Conservation (phyloP, 2,113 vertebrate species). For the Gallinago undulata region DNA sequence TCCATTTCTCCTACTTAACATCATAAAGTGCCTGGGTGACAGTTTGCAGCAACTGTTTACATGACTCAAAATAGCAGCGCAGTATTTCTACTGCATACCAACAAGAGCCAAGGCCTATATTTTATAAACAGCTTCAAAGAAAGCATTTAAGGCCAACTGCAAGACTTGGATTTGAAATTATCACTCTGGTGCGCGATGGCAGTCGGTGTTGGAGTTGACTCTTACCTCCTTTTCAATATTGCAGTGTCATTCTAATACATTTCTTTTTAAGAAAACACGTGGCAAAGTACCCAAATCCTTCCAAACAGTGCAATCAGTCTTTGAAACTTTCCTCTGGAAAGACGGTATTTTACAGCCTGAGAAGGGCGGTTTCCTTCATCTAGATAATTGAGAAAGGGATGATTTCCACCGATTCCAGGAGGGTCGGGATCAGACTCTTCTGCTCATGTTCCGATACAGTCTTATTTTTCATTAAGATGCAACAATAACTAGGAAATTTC, state of each 20-base stretch:
- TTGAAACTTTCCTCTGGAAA: not conserved
- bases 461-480: not conserved
- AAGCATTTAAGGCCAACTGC: not conserved
- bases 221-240: not conserved
- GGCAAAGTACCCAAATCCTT: not conserved
- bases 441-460: not conserved
- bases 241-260: not conserved
- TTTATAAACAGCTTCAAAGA: not conserved
- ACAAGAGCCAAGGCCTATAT: not conserved
- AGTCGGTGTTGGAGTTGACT: not conserved
- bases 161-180: not conserved
- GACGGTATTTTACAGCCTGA: not conserved
- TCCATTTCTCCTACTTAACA: not conserved
- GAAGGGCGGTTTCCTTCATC: not conserved
- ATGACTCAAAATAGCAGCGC: not conserved
- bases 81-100: not conserved
- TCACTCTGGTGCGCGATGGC: fast-evolving
- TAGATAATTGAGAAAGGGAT: not conserved
- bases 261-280: not conserved
- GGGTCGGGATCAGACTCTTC: not conserved
- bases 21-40: not conserved
- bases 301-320: not conserved
- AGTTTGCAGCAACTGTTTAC: not conserved
- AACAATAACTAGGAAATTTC: not conserved
- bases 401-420: not conserved